These are phyloP conservation scores for Graptemys geographica DNA, from an alignment of 2,797 vertebrate species.

Conservation along the genomic window DNA sequence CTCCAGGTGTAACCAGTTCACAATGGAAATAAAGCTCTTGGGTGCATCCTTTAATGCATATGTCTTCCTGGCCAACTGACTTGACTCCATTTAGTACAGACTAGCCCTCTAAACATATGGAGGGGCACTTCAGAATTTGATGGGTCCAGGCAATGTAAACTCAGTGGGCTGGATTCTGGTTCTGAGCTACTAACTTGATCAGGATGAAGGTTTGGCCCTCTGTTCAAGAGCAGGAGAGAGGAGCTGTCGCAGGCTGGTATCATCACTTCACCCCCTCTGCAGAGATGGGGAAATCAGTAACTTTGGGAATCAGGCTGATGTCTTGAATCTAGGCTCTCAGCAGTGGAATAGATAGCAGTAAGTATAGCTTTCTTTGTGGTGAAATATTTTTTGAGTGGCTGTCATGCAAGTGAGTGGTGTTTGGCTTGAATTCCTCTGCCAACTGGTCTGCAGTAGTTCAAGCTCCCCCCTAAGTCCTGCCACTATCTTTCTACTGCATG, in stretches of 20 bases:
- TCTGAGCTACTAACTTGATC: not conserved
- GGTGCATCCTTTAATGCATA: not conserved
- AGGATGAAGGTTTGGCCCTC: not conserved
- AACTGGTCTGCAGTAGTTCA: not conserved
- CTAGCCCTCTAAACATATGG: not conserved
- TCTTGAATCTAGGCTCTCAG: not conserved
- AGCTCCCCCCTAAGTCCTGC: no score
- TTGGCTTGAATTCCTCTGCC: not conserved
- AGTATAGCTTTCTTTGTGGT: not conserved
- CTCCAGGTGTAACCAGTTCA: not conserved
- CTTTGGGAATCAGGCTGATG: not conserved
- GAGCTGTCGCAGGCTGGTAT: not conserved
- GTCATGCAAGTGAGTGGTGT: not conserved
- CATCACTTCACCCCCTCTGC: not conserved
- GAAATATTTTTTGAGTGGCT: not conserved
- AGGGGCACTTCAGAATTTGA: not conserved
- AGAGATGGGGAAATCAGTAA: not conserved
- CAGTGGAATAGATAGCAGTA: not conserved
- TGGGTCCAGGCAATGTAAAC: not conserved
- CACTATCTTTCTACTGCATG: not conserved
- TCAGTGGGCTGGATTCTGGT: not conserved
- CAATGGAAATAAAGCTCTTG: not conserved
- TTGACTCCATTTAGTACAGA: not conserved
- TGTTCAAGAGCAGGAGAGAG: not conserved
- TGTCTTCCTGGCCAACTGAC: not conserved